Evolutionary conservation across 1,140 invertebrate species (phyloP).

Genomic region (Pachypeltis micranthus): DNA sequence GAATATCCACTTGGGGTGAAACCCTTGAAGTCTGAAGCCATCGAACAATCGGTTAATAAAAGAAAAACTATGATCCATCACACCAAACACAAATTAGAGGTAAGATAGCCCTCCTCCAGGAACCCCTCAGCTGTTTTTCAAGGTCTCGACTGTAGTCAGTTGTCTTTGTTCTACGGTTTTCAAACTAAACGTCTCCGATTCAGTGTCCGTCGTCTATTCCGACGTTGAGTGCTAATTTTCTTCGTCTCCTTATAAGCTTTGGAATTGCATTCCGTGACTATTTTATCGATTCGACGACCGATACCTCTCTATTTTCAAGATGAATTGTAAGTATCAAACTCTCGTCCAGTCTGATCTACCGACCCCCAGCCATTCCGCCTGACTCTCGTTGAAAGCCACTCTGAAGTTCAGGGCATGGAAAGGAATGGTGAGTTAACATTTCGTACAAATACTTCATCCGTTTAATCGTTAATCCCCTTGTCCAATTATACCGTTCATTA

Average conservation of each 20-base stretch:
- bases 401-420: slow-evolving; percentile 9
- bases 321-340: slow-evolving; percentile 7
- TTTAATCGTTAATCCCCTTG: too few species aligned
- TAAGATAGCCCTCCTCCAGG: slow-evolving; percentile 1
- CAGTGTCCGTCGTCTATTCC: neutral
- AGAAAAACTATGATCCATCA: slow-evolving; percentile 25
- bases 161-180: neutral
- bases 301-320: neutral
- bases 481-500: too few species aligned
- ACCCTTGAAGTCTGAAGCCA: too few species aligned
- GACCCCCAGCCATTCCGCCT: neutral
- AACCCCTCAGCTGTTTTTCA: slow-evolving; percentile 2
- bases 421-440: slow-evolving; percentile 6
- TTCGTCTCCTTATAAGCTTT: neutral
- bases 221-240: neutral
- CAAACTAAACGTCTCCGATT: neutral
- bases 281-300: neutral
- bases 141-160: neutral
- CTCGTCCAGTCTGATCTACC: neutral
- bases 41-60: too few species aligned
- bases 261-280: neutral
- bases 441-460: neutral
- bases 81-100: slow-evolving; percentile 23
- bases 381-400: slow-evolving; percentile 6
- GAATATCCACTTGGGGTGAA: too few species aligned